Base-by-base conservation (phyloP, 2,888 invertebrate species). In the Syritta pipiens region DNA sequence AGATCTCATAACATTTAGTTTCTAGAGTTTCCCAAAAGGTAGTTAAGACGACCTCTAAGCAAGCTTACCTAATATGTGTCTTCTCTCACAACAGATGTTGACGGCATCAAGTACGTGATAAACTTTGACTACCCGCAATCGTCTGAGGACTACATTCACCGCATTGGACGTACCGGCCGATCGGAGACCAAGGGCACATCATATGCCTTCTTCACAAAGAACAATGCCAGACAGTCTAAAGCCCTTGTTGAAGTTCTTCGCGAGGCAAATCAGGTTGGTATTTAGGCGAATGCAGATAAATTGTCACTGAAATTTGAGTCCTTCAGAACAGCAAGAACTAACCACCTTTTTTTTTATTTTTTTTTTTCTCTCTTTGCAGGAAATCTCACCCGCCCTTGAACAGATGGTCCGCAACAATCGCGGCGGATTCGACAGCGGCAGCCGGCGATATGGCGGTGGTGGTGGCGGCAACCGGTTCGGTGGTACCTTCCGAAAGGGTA, bases 111-210 rank as follows among this genome's bases (percentile, higher is more conserved):
- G 90, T 97, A 94, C 90, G 97, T 98, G 83, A 96, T 97, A 88
- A 98, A 97, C 91, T 97, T 94, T 91, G 97, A 97, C 90, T 98
- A 97, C 90, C 97, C 97, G 65, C 95, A 95, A 89, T 96, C 96
- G 74, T 96, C 96, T 62, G 97, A 98, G 89, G 97, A 97, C 90
- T 97, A 97, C 89, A 96, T 97, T 85, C 97, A 97, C 90, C 93
- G 97, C 81, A 98, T 97, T 89, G 97, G 97, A 69, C 93, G 97
- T 85, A 97, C 97, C 37, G 97, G 96, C 57, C 92, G 97, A 57
- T 94, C 94, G 40, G 93, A 95, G 87, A 92, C 94, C 83, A 95
- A 94, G 84, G 97, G 96, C 83, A 97, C 97, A 77, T 97, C 97
- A 40, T 97, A 97, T 89, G 97, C 97, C 68, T 97, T 98, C 91